phyloP scores from a whole-genome alignment of 1,140 invertebrate genomes.

The Cecropterus lyciades region DNA sequence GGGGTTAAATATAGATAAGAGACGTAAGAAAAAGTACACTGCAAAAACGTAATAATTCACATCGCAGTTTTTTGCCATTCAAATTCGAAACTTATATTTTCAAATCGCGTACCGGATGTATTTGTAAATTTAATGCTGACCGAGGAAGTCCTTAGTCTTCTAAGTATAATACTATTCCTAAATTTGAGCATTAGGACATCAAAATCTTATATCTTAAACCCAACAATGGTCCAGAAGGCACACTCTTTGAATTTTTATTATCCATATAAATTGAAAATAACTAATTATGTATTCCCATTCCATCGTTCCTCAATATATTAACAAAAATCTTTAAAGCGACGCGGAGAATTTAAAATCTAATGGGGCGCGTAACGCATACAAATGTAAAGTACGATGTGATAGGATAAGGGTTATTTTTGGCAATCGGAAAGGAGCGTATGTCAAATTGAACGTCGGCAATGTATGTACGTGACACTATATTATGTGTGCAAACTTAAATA shows the following conservation, averaged over 20 bases:
- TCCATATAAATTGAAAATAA: conserved; percentile 46
- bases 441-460: conserved; percentile 13
- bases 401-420: conserved; percentile 58
- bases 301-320: conserved; percentile 62
- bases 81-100: too few relatives aligned
- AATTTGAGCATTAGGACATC: conserved; percentile 30
- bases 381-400: conserved; percentile 41
- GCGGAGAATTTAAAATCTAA: conserved; percentile 66
- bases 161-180: conserved; percentile 22
- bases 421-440: conserved; percentile 48
- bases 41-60: too few relatives aligned
- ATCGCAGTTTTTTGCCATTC: too few relatives aligned
- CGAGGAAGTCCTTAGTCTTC: conserved; percentile 19
- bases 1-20: too few relatives aligned
- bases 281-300: conserved; percentile 59
- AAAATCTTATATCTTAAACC: conserved; percentile 40
- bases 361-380: conserved; percentile 49
- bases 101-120: conserved; percentile 30
- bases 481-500: too few relatives aligned
- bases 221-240: conserved; percentile 52
- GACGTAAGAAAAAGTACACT: too few relatives aligned
- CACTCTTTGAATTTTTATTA: conserved; percentile 57
- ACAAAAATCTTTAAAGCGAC: conserved; percentile 64
- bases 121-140: not conserved
- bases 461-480: not conserved